phyloP scores from a whole-genome alignment of 2,888 invertebrate genomes.

The Sclerodermus sp. region DNA sequence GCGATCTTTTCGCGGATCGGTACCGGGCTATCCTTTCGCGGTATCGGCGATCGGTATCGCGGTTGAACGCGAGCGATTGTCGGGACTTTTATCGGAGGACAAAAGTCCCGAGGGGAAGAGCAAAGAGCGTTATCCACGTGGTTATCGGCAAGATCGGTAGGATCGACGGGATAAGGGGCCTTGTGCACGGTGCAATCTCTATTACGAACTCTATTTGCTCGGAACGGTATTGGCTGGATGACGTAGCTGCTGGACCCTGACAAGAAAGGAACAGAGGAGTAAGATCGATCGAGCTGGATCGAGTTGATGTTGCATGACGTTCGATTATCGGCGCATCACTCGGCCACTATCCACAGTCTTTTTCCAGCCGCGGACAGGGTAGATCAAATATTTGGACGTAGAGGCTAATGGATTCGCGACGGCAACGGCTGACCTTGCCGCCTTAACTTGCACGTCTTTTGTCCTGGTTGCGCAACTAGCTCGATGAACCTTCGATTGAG shows the following conservation, averaged over 20 bases:
- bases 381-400: conserved; percentile 35
- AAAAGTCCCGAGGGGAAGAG: too few relatives aligned
- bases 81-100: too few relatives aligned
- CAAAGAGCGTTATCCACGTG: too few relatives aligned
- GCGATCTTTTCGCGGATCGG: too few relatives aligned
- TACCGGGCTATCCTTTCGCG: too few relatives aligned
- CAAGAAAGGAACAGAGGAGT: conserved; percentile 7
- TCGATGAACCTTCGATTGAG: conserved; percentile 15
- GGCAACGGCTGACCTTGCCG: conserved; percentile 24
- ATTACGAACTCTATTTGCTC: not conserved
- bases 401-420: conserved; percentile 32
- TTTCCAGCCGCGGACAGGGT: conserved; percentile 7
- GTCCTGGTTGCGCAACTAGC: not conserved
- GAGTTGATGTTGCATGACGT: conserved; percentile 29
- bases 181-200: not conserved
- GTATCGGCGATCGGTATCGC: too few relatives aligned
- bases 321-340: conserved; percentile 23
- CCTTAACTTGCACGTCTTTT: not conserved
- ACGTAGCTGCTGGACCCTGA: conserved; percentile 6
- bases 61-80: too few relatives aligned
- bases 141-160: too few relatives aligned
- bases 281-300: conserved; percentile 24
- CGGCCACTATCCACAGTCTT: not conserved
- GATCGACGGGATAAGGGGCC: too few relatives aligned
- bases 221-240: conserved; percentile 1